Evolutionary conservation across 2,888 invertebrate species (phyloP).

Genomic region (Druceiella hillmani): DNA sequence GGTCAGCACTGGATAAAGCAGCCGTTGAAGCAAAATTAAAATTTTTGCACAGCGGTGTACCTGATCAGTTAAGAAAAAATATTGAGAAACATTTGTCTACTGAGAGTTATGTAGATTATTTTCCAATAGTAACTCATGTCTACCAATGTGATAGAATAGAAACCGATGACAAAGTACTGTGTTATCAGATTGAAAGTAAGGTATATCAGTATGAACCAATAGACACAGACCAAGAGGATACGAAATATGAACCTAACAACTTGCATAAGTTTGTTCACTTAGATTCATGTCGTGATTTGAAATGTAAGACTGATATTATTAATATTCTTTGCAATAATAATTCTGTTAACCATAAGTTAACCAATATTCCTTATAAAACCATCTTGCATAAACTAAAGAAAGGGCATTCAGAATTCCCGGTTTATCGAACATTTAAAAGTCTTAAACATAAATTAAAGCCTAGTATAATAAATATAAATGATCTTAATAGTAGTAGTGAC

Average conservation of each 20-base stretch:
- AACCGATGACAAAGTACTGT: too few relatives aligned
- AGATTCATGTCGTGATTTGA: too few relatives aligned
- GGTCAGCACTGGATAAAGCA: conserved; percentile 53
- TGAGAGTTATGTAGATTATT: conserved; percentile 40
- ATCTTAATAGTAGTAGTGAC: conserved; percentile 41
- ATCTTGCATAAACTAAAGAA: background rate
- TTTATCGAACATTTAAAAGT: conserved; percentile 57
- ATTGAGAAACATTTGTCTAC: conserved; percentile 43
- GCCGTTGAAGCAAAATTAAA: conserved; percentile 58
- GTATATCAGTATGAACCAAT: background rate
- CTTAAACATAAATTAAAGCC: conserved; percentile 51
- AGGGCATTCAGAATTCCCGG: conserved; percentile 54
- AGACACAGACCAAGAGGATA: background rate
- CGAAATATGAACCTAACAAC: background rate
- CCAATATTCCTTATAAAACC: conserved; percentile 4
- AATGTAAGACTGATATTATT: too few relatives aligned
- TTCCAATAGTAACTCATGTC: conserved; percentile 61
- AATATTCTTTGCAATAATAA: background rate
- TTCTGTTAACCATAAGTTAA: background rate
- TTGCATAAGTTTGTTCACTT: too few relatives aligned
- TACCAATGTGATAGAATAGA: conserved; percentile 39
- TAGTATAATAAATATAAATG: conserved; percentile 38
- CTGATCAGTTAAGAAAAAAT: conserved; percentile 55
- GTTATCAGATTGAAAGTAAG: too few relatives aligned
- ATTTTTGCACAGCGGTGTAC: conserved; percentile 68